A percentile compares a stretch with the other conserved stretches of the same genome.
Conservation (phyloP, 1,140 invertebrate genomes). For the Orchesella cincta region DNA sequence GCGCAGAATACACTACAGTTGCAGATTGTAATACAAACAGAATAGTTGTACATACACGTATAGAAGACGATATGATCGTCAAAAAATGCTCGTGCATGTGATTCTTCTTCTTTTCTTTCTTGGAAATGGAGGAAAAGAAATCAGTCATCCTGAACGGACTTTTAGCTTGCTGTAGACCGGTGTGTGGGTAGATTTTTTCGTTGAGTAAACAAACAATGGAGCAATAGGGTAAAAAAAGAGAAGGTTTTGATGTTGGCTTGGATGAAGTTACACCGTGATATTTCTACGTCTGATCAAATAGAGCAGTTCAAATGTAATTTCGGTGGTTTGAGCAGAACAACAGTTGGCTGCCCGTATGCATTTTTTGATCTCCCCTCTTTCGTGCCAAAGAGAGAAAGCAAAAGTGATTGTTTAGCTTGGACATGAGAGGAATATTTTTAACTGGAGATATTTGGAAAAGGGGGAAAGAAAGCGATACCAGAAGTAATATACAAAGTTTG, state of each 20-base stretch:
- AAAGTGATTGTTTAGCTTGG: conserved; percentile 21
- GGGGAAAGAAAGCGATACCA: not conserved
- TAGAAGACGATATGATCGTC: too few relatives aligned
- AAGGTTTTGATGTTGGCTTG: too few relatives aligned
- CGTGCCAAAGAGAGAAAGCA: not conserved
- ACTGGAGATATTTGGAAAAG: not conserved
- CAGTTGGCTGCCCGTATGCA: conserved; percentile 44
- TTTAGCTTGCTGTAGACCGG: too few relatives aligned
- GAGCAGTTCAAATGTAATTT: conserved; percentile 9
- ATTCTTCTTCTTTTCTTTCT: not conserved
- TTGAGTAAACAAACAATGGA: not conserved
- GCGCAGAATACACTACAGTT: too few relatives aligned
- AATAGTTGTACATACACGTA: too few relatives aligned
- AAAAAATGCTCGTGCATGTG: not conserved
- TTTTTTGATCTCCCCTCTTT: too few relatives aligned
- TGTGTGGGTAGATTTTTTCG: too few relatives aligned
- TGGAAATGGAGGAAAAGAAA: not conserved
- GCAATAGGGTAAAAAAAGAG: too few relatives aligned
- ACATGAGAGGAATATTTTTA: conserved; percentile 19
- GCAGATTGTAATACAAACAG: too few relatives aligned
- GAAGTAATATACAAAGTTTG: too few relatives aligned
- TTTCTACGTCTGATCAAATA: too few relatives aligned
- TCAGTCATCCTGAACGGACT: conserved; percentile 27
- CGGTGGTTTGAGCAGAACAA: conserved; percentile 36
- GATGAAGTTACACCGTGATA: too few relatives aligned